These are phyloP conservation scores for Tachuris rubrigastra DNA, from an alignment of 2,113 vertebrate genomes.

Conservation along the genomic window DNA sequence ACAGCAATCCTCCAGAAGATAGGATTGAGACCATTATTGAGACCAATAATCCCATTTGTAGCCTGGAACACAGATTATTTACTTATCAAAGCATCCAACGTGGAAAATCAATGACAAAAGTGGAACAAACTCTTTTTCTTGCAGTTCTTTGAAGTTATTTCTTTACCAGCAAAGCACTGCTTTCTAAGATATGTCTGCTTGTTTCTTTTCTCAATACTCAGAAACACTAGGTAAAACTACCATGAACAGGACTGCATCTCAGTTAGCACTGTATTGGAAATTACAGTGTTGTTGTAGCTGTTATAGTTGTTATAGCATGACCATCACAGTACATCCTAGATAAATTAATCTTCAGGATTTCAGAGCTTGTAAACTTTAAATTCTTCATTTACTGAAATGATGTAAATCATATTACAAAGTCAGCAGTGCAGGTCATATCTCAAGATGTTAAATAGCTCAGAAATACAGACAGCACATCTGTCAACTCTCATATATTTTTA, in stretches of 20 bases:
- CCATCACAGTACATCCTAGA: neutral
- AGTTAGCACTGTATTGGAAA: neutral
- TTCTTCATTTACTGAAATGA: neutral
- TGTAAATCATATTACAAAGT: neutral
- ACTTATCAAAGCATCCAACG: neutral
- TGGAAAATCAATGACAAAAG: neutral
- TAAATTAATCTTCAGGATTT: neutral
- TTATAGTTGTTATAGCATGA: neutral
- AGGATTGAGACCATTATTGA: neutral
- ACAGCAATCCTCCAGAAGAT: neutral
- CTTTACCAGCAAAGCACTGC: neutral
- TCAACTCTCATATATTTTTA: neutral
- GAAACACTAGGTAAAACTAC: neutral
- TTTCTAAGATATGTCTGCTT: neutral
- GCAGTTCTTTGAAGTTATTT: neutral
- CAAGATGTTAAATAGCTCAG: neutral
- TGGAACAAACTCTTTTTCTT: neutral
- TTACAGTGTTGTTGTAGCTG: neutral
- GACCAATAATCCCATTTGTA: neutral
- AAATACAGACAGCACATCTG: neutral
- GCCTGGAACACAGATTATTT: neutral
- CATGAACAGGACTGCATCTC: neutral
- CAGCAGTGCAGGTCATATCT: neutral
- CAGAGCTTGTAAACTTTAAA: neutral
- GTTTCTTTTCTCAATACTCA: neutral